Base-by-base conservation (phyloP, 2,113 vertebrate species). In the Mionectes macconnelli region DNA sequence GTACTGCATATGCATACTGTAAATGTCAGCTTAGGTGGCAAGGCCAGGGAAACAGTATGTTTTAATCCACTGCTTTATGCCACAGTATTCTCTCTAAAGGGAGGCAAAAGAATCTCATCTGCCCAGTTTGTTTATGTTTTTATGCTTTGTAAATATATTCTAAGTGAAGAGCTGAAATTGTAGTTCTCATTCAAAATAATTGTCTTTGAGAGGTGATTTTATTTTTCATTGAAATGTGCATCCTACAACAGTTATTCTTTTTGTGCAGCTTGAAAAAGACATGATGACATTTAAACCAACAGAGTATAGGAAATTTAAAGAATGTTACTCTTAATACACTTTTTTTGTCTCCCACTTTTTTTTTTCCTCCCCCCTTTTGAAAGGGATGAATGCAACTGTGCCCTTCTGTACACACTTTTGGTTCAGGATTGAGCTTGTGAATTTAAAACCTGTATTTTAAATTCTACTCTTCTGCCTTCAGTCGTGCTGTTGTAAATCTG, bases 21-120 rank as follows among this genome's bases (percentile, higher is more conserved):
- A 59, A 79, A 75, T 72, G 57, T 64, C 85, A 76, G 39, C 44
- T 72, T 75, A 55, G 52, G 70, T 92, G 62, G 23, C 42, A 87
- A 87, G 68, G 47, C 44, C 49, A 33, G 30, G 28, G 56, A 39
- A 90, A 42, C 23, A 23, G 60, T 42, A 3, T 42, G 33, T 27
- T 84, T 77, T 47, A 30, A 30, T 63, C 90, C 39, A 52, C 8
- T 62, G 55, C 14, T 82, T 87, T 72, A 12, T 70, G 52, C 28
- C 42, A 39, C 39, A 67, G 10, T 67, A 30, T 57, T 10, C 42
- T 82, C 14, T 67, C 74, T 63, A 39, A 82, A 75, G 18, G 8
- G 66, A 35, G 27, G 30, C 33, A 81, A 56, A 81, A 49, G 47
- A 45, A 50, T 31, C 31, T 66, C 30, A 33, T 75, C 56, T 30